Conservation (phyloP, 2,113 vertebrate genomes). For the Galeopterus variegatus region DNA sequence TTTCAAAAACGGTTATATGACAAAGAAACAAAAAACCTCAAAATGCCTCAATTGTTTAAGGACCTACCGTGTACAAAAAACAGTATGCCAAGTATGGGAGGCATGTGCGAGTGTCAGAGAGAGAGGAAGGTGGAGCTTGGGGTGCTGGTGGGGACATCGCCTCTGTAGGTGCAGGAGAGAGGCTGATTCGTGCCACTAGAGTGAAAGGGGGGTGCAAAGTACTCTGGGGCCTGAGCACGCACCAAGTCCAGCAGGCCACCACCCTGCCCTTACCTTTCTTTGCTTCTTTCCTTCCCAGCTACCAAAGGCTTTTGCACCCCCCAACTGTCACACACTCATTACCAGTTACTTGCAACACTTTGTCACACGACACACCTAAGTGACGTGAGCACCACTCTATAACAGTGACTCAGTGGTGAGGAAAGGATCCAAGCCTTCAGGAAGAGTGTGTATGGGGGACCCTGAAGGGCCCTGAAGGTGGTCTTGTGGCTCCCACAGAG, state of each 20-base stretch:
- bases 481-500: no score
- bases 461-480: neutral
- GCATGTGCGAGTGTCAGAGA: neutral
- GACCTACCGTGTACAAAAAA: neutral
- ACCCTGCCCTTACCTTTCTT: rapidly evolving
- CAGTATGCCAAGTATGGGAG: neutral
- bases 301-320: neutral
- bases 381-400: rapidly evolving
- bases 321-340: rapidly evolving
- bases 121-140: neutral
- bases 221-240: rapidly evolving
- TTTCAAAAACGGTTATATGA: no score
- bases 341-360: neutral
- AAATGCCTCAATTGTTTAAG: rapidly evolving
- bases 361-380: rapidly evolving
- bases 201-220: no score
- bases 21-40: neutral
- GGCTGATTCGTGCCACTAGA: neutral
- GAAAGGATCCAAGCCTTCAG: rapidly evolving
- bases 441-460: rapidly evolving
- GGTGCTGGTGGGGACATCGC: rapidly evolving
- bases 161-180: rapidly evolving
- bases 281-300: neutral
- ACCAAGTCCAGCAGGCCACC: neutral
- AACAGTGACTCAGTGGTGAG: rapidly evolving